Evolutionary conservation across 2,888 invertebrate species (phyloP).

Genomic region (Drosophila austrosaltans): DNA sequence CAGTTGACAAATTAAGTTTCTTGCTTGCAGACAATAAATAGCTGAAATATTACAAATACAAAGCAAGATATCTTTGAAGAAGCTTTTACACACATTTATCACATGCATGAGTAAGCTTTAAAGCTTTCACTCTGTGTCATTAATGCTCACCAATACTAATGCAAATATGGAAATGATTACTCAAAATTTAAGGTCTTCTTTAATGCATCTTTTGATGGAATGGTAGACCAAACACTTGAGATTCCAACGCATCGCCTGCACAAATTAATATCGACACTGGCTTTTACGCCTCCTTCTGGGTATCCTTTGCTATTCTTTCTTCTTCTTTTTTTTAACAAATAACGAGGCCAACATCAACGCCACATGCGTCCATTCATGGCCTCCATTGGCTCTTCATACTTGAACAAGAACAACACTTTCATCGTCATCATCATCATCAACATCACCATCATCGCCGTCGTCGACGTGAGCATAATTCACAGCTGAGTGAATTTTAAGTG

Average conservation of each 20-base stretch:
- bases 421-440: slow-evolving; percentile 26
- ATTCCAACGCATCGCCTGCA: slow-evolving; percentile 25
- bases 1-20: slow-evolving; percentile 76
- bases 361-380: slow-evolving; percentile 67
- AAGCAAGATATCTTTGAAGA: not conserved
- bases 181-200: not conserved
- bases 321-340: slow-evolving; percentile 24
- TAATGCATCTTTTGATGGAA: not conserved
- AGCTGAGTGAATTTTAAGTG: slow-evolving; percentile 82
- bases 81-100: not conserved
- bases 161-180: not conserved
- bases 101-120: not conserved
- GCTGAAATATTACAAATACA: too few species aligned
- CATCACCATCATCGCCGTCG: not conserved
- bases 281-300: not conserved
- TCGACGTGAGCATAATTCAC: slow-evolving; percentile 78
- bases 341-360: slow-evolving; percentile 51
- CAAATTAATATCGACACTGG: slow-evolving; percentile 64
- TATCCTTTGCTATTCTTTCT: not conserved
- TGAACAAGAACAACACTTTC: slow-evolving; percentile 78
- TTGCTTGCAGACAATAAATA: not conserved
- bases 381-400: slow-evolving; percentile 33
- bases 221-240: slow-evolving; percentile 18
- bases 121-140: not conserved
- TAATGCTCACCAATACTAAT: not conserved